Evolutionary conservation across 2,888 invertebrate genomes (phyloP), one percentile per base, ranked within the genome.

Genomic region (Caenorhabditis sp.): DNA sequence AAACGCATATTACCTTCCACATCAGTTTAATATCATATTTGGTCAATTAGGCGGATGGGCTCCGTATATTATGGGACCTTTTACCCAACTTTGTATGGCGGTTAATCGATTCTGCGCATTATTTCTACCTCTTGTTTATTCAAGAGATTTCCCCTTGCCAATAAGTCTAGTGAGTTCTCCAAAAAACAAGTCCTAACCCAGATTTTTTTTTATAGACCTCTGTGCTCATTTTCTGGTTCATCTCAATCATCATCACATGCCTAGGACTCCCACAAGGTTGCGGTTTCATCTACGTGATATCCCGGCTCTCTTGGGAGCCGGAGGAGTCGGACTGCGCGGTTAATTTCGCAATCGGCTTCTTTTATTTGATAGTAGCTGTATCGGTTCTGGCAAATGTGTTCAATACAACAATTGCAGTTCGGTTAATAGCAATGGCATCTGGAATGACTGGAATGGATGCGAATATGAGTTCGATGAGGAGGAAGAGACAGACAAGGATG

Each of bases 21-120:
- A 50, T 20, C 60, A 60, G 25, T 23, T 49, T 25, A 60, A 60
- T n/a, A 60, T 60, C 7, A 26, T 60, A 5, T 50, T 60, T n/a
- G 60, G 60, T 4, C 60, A 60, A 50, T 12, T 43, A 10, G 60
- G 60, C 10, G 60, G 60, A 5, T 60, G 60, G 60, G 23, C 21
- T 10, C 60, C 60, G 5, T 60, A 60, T 50, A 49, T 60, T 1
- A 60, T 60, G 60, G 60, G 60, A 25, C 60, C 60, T 8, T 60
- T 60, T 20, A 50, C 60, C 1, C 60, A 60, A 60, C 14, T 60
- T 7, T 60, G 60, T 23, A 60, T 60, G 60, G 49, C 60, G 8
- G 14, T 25, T 10, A 60, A 60, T 27, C 60, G 60, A 50, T 60
- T 60, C 17, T 50, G 26, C 27, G 60, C 60, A 3, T 17, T 60